Conservation (phyloP, 2,888 invertebrate genomes). For the Xylophagus ater region DNA sequence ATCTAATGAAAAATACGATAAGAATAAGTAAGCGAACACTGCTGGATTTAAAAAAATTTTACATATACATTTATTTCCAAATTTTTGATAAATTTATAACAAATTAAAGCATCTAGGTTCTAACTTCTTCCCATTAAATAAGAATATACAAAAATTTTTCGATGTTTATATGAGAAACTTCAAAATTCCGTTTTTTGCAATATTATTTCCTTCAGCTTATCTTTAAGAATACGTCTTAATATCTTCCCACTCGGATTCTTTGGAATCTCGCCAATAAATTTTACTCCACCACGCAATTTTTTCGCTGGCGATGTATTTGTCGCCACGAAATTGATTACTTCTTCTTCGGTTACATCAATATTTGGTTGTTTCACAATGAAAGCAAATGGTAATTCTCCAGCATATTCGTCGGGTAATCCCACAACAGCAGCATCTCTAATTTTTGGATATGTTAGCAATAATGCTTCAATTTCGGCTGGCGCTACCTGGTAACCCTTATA, state of each 20-base stretch:
- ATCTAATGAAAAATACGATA: too few relatives aligned
- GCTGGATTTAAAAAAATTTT: too few relatives aligned
- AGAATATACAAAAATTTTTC: too few relatives aligned
- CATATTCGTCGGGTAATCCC: slow-evolving; percentile 58
- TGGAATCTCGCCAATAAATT: slow-evolving; percentile 62
- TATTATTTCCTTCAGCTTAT: slow-evolving; percentile 27
- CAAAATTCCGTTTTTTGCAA: too few relatives aligned
- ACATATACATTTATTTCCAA: too few relatives aligned
- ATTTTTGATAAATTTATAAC: too few relatives aligned
- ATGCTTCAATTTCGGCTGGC: slow-evolving; percentile 76
- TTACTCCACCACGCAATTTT: slow-evolving; percentile 60
- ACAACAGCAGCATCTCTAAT: slow-evolving; percentile 73
- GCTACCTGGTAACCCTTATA: slow-evolving; percentile 80
- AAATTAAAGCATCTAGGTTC: too few relatives aligned
- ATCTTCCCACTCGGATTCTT: slow-evolving; percentile 72
- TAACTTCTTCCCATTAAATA: too few relatives aligned
- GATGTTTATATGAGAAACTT: too few relatives aligned
- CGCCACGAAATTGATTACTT: slow-evolving; percentile 47
- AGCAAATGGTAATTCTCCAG: slow-evolving; percentile 66
- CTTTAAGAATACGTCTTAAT: slow-evolving; percentile 44
- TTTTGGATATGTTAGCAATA: slow-evolving; percentile 57
- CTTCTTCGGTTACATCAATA: slow-evolving; percentile 42
- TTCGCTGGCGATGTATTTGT: slow-evolving; percentile 57
- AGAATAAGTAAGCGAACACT: too few relatives aligned
- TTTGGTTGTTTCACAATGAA: slow-evolving; percentile 56